A percentile compares a stretch with the other conserved stretches of the same genome.
These are phyloP conservation scores for Seriola aureovittata DNA, from an alignment of 2,113 vertebrate species.

Conservation along the genomic window DNA sequence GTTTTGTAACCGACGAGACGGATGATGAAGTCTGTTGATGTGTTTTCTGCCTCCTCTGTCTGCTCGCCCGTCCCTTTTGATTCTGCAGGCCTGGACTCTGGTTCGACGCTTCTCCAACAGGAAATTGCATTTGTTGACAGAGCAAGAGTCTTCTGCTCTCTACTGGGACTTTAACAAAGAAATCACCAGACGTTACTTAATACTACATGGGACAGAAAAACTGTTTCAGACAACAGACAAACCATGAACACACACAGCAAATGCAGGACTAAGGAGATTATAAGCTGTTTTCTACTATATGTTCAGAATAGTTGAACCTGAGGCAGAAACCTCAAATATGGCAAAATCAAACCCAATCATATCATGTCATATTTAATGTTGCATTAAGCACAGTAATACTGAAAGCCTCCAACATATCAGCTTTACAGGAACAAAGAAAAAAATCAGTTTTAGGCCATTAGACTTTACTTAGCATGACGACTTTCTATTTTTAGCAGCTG, in stretches of 20 bases:
- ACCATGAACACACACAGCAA: not conserved
- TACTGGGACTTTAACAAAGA: constrained; percentile 4
- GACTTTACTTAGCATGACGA: not conserved
- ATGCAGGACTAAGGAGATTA: not conserved
- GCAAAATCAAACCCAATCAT: not conserved
- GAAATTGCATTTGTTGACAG: constrained; percentile 2
- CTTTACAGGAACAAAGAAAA: not conserved
- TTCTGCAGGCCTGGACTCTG: not conserved
- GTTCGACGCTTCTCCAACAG: not conserved
- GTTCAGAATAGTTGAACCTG: not conserved
- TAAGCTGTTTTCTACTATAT: not conserved
- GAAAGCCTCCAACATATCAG: not conserved
- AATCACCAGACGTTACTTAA: not conserved
- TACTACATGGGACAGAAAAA: not conserved
- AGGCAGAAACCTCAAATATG: not conserved
- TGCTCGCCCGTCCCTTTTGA: not conserved
- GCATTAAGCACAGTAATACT: not conserved
- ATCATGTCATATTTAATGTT: not conserved
- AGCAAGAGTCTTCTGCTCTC: not conserved
- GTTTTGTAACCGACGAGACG: constrained; percentile 28
- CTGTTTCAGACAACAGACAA: not conserved
- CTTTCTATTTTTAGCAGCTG: not conserved
- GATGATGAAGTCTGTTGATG: constrained; percentile 49
- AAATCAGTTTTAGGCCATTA: not conserved
- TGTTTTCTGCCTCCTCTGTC: constrained; percentile 5